Conservation (phyloP, 2,113 vertebrate genomes). For the Podocnemis expansa region DNA sequence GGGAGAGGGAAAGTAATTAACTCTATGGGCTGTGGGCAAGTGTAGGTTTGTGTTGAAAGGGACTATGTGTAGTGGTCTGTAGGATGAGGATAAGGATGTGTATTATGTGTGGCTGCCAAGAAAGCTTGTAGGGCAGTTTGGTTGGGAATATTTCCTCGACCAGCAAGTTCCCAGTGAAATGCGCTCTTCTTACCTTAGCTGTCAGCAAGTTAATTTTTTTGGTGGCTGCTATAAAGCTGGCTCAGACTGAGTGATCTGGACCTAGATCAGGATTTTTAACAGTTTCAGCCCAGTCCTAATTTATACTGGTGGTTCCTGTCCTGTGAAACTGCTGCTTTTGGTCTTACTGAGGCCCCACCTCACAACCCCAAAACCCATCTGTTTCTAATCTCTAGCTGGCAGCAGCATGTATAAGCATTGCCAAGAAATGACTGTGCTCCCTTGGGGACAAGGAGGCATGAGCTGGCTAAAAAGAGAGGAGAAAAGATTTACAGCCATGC, state of each 20-base stretch:
- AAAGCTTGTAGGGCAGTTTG: background rate
- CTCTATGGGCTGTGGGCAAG: background rate
- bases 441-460: constrained; percentile 28
- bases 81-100: background rate
- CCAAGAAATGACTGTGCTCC: constrained; percentile 49
- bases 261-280: background rate
- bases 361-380: fast-evolving
- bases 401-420: constrained; percentile 13
- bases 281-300: background rate
- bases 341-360: fast-evolving
- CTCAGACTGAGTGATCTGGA: background rate
- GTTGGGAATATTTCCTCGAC: background rate
- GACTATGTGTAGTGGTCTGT: background rate
- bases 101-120: background rate
- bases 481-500: background rate
- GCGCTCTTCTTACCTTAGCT: background rate
- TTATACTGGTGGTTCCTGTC: fast-evolving
- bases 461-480: constrained; percentile 38
- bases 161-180: background rate
- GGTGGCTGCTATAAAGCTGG: background rate
- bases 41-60: background rate
- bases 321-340: background rate
- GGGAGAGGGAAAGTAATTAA: background rate
- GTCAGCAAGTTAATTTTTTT: background rate
- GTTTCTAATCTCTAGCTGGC: background rate